phyloP scores from a whole-genome alignment of 2,797 vertebrate genomes.

The Sternarchorhynchus goeldii region DNA sequence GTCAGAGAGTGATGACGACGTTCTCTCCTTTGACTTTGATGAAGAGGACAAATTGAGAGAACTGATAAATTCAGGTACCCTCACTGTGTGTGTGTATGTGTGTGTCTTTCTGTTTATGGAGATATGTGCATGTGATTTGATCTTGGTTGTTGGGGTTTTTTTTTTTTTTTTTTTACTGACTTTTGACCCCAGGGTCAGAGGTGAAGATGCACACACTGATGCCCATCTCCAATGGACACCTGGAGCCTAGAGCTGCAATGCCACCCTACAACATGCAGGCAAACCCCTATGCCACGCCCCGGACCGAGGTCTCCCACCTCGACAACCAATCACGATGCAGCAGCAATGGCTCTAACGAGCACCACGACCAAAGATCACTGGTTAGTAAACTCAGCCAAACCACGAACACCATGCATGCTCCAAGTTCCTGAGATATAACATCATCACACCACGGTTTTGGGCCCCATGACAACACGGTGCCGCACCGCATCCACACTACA shows the following conservation, averaged over 20 bases:
- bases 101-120: neutral
- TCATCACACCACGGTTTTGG: neutral
- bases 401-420: neutral
- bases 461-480: no score
- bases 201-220: constrained; percentile 81
- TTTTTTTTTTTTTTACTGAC: constrained; percentile 70
- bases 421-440: neutral
- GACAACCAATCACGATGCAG: constrained; percentile 72
- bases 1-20: constrained; percentile 82
- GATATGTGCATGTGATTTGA: neutral
- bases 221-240: constrained; percentile 74
- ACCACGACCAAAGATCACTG: constrained; percentile 79
- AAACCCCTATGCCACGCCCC: constrained; percentile 60
- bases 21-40: constrained; percentile 74
- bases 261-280: constrained; percentile 62
- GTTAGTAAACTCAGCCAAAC: constrained; percentile 22
- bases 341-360: constrained; percentile 75
- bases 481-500: no score
- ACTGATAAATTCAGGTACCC: constrained; percentile 69
- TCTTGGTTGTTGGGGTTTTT: constrained; percentile 36
- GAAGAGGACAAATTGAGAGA: constrained; percentile 80
- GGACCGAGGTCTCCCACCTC: constrained; percentile 55
- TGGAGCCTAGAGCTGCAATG: constrained; percentile 74
- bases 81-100: neutral
- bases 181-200: constrained; percentile 77